phyloP scores from a whole-genome alignment of 1,140 invertebrate genomes.

The Hormaphis cornu region DNA sequence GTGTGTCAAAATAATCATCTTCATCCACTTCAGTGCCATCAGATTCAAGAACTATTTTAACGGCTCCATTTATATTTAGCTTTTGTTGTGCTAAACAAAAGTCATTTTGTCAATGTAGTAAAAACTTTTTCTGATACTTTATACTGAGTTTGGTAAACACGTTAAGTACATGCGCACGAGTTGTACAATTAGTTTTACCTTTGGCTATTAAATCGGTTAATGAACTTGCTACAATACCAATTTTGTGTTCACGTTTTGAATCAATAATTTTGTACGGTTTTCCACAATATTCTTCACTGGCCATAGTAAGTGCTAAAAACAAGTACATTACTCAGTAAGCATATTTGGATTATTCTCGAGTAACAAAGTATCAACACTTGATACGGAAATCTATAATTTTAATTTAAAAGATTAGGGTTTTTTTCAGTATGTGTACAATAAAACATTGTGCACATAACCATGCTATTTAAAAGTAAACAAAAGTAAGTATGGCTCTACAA shows the following conservation, averaged over 20 bases:
- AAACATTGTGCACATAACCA: too few species aligned
- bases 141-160: too few species aligned
- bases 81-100: constrained; percentile 22
- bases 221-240: constrained; percentile 66
- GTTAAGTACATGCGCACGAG: too few species aligned
- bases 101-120: too few species aligned
- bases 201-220: constrained; percentile 63
- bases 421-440: too few species aligned
- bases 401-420: too few species aligned
- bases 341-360: too few species aligned
- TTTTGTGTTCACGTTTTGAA: constrained; percentile 61
- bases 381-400: too few species aligned
- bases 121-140: too few species aligned
- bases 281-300: background rate
- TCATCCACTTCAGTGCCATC: constrained; percentile 82
- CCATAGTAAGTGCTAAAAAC: background rate
- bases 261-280: constrained; percentile 58
- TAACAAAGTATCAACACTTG: too few species aligned
- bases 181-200: constrained; percentile 39
- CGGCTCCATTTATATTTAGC: background rate
- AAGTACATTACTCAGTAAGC: background rate
- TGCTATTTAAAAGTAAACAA: too few species aligned
- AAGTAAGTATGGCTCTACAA: too few species aligned
- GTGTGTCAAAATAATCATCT: constrained; percentile 74
- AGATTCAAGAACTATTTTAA: constrained; percentile 64